Base-by-base conservation (phyloP, 2,113 vertebrate genomes). In the Gadus macrocephalus region DNA sequence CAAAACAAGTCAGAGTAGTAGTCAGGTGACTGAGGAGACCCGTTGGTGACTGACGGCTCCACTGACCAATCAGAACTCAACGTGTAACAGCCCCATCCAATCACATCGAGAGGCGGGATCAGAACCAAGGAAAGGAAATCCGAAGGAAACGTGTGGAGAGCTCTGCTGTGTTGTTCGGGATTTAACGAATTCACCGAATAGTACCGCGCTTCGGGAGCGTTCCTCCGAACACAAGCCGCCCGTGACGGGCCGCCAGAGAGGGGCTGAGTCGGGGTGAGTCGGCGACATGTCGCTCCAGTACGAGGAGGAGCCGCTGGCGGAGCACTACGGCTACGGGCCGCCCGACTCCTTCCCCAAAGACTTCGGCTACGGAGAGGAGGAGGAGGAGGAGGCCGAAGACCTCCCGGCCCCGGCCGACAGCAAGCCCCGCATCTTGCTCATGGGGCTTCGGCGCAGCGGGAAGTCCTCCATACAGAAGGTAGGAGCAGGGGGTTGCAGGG, bases 391-490 rank as follows among this genome's bases (percentile, higher is more conserved):
- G 82, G 91, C 93, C 80, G 96, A 97, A 81, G 95, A 93, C 87
- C 92, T 88, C 72, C 92, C 89, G 75, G 74, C 87, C 59, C 78
- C 85, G 67, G 94, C 92, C 81, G 93, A 97, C 85, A 95, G 94
- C 87, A 98, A 99, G 65, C 97, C 97, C 0, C 92, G 97, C 20
- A 99, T 99, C 60, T 85, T 99, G 67, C 91, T 98, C 0, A 98
- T 98, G 97, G 96, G 97, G 8, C 83, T 98, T 78, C 91, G 96
- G 66, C 93, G 97, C 85, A 98, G 96, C 78, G 97, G 97, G 8
- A 99, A 99, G 64, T 99, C 97, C 1, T 98, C 96, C 38, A 99
- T 99, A 88, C 97, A 99, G 92, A 99, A 99, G 95, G 97, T 99
- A 87, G 17, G 74, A 64, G 14, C 0, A 19, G 11, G n/a, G 55